phyloP scores from a whole-genome alignment of 2,113 vertebrate genomes.

The Smithornis capensis region DNA sequence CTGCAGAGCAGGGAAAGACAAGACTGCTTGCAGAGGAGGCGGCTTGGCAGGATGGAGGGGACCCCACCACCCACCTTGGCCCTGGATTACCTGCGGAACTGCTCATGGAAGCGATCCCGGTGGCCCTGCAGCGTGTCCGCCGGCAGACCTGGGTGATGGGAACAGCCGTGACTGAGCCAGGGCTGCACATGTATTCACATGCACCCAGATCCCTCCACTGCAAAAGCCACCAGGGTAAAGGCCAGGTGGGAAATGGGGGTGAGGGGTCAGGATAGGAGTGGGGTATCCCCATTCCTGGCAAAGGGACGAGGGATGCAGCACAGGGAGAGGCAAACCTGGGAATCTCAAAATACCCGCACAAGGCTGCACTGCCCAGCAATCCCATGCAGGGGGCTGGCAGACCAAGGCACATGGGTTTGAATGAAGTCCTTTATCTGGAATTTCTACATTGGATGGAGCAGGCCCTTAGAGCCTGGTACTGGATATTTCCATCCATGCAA shows the following conservation, averaged over 20 bases:
- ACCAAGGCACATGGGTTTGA: not conserved
- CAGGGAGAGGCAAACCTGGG: not conserved
- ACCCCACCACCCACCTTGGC: rapidly evolving
- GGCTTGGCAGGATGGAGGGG: not conserved
- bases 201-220: not conserved
- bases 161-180: rapidly evolving
- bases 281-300: not conserved
- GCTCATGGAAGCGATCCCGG: constrained; percentile 93
- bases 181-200: not conserved
- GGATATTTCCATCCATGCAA: not conserved
- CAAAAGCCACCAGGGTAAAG: not conserved
- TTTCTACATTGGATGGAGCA: not conserved
- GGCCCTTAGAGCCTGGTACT: rapidly evolving
- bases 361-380: not conserved
- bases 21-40: not conserved
- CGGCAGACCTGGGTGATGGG: constrained; percentile 80
- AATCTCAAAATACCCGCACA: rapidly evolving
- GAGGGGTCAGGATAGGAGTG: not conserved
- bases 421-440: not conserved
- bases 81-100: constrained; percentile 87
- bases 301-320: rapidly evolving
- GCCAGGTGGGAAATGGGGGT: rapidly evolving
- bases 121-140: constrained; percentile 94
- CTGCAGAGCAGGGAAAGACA: constrained; percentile 54
- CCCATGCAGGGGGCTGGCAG: not conserved